These are phyloP conservation scores for Platysteira castanea DNA, from an alignment of 2,113 vertebrate genomes.

Conservation along the genomic window DNA sequence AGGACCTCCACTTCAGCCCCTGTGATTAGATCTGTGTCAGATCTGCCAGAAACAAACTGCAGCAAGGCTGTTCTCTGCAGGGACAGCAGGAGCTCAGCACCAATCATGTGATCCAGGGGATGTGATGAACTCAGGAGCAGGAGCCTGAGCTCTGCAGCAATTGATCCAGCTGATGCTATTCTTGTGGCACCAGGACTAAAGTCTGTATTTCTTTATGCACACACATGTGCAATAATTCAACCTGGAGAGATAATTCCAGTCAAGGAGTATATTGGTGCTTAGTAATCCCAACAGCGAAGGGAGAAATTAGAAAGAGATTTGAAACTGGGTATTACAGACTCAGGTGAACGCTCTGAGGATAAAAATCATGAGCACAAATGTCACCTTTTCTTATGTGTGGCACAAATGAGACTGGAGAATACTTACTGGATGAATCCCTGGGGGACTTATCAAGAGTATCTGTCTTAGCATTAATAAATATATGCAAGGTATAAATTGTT, in stretches of 20 bases:
- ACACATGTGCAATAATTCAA: neutral
- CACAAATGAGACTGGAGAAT: neutral
- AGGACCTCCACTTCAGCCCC: neutral
- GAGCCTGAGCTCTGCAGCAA: neutral
- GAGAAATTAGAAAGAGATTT: neutral
- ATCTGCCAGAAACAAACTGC: neutral
- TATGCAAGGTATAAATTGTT: neutral
- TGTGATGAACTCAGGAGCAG: neutral
- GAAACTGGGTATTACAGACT: neutral
- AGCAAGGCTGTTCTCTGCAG: neutral
- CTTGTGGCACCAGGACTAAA: neutral
- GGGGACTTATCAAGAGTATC: neutral
- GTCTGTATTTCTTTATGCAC: neutral
- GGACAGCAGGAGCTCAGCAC: neutral
- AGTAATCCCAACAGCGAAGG: neutral
- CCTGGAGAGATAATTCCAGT: neutral
- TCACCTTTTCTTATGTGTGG: neutral
- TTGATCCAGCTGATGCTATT: neutral
- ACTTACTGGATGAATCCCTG: neutral
- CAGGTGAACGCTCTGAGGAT: neutral
- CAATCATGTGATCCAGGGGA: accelerated
- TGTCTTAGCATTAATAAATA: neutral
- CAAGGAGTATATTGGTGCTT: neutral
- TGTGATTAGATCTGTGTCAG: neutral
- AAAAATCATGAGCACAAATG: neutral